phyloP scores from a whole-genome alignment of 1,140 invertebrate genomes.

The Bombus balteatus region DNA sequence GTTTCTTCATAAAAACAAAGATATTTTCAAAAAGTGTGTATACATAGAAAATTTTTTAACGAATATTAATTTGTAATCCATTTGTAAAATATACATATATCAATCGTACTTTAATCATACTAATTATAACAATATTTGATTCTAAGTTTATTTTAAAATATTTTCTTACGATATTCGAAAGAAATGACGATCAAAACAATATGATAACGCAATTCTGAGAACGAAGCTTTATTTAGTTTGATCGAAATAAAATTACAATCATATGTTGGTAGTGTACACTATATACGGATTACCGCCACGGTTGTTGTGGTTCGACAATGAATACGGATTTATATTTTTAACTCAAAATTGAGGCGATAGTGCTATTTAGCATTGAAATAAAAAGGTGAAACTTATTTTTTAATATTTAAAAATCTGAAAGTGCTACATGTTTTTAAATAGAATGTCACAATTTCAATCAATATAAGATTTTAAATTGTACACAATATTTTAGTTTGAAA shows the following conservation, averaged over 20 bases:
- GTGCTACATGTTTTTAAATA: conserved; percentile 1
- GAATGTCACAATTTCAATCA: neutral
- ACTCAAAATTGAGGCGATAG: conserved; percentile 28
- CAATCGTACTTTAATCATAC: neutral
- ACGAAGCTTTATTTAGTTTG: conserved; percentile 45
- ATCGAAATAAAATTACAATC: conserved; percentile 39
- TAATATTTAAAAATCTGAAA: neutral
- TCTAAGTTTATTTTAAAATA: neutral
- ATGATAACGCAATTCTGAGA: conserved; percentile 4
- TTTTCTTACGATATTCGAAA: neutral
- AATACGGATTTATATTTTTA: conserved; percentile 40
- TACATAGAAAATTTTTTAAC: neutral
- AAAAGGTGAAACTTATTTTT: conserved; percentile 41
- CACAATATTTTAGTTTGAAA: neutral
- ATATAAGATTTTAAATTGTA: neutral
- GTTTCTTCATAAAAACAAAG: neutral
- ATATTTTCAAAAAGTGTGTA: neutral
- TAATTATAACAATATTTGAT: neutral
- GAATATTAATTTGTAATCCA: neutral
- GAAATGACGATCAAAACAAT: neutral
- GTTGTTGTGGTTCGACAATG: conserved; percentile 36
- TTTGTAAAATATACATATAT: neutral
- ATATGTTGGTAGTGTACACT: conserved; percentile 48
- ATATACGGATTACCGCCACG: conserved; percentile 50
- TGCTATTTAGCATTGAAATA: conserved; percentile 37